Conservation (phyloP, 1,140 invertebrate genomes). For the Adelges cooleyi region DNA sequence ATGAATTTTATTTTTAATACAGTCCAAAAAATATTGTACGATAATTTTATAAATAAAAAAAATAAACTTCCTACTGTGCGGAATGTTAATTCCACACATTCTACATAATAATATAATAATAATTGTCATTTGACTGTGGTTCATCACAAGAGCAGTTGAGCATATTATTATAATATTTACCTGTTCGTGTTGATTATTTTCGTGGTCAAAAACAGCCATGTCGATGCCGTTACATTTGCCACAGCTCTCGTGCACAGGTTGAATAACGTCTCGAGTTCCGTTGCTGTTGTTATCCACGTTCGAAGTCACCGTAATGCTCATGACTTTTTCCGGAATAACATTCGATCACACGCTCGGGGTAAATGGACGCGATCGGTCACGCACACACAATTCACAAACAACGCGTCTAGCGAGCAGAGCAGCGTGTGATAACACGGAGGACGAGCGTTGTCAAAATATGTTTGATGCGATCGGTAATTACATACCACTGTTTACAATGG, state of each 20-base stretch:
- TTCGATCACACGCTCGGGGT: not conserved
- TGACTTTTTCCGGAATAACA: not conserved
- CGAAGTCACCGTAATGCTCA: constrained; percentile 18
- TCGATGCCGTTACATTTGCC: not conserved
- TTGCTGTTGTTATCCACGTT: not conserved
- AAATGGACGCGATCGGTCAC: constrained; percentile 26
- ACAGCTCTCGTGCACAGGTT: not conserved
- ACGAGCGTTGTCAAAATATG: not conserved
- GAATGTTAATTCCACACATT: too few species aligned
- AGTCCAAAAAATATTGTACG: too few species aligned
- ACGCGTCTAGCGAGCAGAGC: not conserved
- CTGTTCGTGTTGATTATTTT: not conserved
- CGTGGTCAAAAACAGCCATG: not conserved
- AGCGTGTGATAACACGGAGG: not conserved
- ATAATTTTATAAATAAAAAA: too few species aligned
- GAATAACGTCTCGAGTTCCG: not conserved
- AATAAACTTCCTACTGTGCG: too few species aligned
- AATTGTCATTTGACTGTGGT: too few species aligned
- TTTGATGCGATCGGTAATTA: too few species aligned
- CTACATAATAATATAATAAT: too few species aligned
- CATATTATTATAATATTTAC: too few species aligned
- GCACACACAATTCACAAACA: constrained; percentile 18
- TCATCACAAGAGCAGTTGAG: too few species aligned
- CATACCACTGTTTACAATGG: too few species aligned
- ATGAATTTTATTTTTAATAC: too few species aligned